A percentile compares a stretch with the other conserved stretches of the same genome.
phyloP scores from a whole-genome alignment of 2,888 invertebrate species.

The Noctua janthe region DNA sequence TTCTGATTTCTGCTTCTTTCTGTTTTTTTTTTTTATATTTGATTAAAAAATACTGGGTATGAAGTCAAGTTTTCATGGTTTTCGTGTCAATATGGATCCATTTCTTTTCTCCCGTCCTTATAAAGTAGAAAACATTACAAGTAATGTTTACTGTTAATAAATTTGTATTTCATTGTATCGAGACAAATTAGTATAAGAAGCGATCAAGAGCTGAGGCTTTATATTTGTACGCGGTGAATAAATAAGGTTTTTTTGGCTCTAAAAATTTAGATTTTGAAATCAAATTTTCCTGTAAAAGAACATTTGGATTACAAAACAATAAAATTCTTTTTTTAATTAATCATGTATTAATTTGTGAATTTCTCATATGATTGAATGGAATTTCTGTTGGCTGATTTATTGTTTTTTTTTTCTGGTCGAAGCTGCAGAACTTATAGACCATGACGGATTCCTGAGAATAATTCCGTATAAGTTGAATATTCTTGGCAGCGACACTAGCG shows the following conservation, averaged over 20 bases:
- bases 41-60: neutral
- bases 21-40: neutral
- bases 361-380: slow-evolving; percentile 8
- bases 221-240: slow-evolving; percentile 47
- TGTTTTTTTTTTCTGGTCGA: slow-evolving; percentile 2
- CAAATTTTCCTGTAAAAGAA: neutral
- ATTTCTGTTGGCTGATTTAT: neutral
- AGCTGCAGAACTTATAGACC: neutral
- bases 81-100: slow-evolving; percentile 40
- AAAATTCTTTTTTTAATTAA: slow-evolving; percentile 1
- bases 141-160: slow-evolving; percentile 49
- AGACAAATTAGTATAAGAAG: slow-evolving; percentile 61
- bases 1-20: no score
- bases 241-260: neutral
- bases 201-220: slow-evolving; percentile 62
- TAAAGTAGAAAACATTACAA: slow-evolving; percentile 48
- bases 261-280: neutral
- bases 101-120: slow-evolving; percentile 63
- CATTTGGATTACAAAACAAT: neutral
- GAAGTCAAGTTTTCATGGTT: slow-evolving; percentile 26
- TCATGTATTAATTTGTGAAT: slow-evolving; percentile 13
- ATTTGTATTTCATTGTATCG: slow-evolving; percentile 49
- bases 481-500: neutral
- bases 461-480: neutral
- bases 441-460: neutral